Base-by-base conservation (phyloP, 2,113 vertebrate genomes). In the Spermophilus dauricus region DNA sequence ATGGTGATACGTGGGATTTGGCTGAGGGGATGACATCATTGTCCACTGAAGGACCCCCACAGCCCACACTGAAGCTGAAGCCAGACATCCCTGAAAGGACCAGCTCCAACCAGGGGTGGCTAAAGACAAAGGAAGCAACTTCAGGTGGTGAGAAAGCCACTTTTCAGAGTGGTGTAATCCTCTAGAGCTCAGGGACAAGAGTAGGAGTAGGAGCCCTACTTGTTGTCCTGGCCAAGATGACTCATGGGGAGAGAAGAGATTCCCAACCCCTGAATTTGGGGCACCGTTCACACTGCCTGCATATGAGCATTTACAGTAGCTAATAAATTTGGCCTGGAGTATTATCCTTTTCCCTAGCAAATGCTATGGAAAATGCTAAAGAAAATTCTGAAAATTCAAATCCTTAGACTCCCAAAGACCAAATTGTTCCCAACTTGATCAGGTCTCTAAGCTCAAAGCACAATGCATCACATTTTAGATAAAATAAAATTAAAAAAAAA, bases 371-470 rank as follows among this genome's bases (percentile, higher is more conserved):
- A 45, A 83, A 69, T 89, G 48, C 48, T 82, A 77, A 32, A 7
- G 26, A 82, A 96, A 91, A 37, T 83, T 69, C 51, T 82, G 32
- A 91, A 37, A 51, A 56, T 89, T 67, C 48, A 73, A 73, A 22
- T 17, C 20, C 61, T 87, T n/a, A 56, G 67, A 13, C 3, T 88
- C 70, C 45, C 28, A 91, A 88, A 61, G 16, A 4, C 13, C n/a
- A 58, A 8, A 32, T 56, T 69, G 26, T 94, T 83, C 65, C 77
- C 32, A 72, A 53, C 42, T 77, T 39, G 14, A 75, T 89, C 72
- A 22, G 8, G 13, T 75, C 67, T 85, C 37, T 69, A 65, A 94
- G 51, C 37, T 95, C 58, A 92, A 92, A 97, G 67, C 78, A 78
- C 61, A 30, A 70, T 53, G 7, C 16, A 30, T 51, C 37, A 5